A percentile compares a stretch with the other conserved stretches of the same genome.
These are phyloP conservation scores for Drosophila suboccidentalis DNA, from an alignment of 2,888 invertebrate species.

Conservation along the genomic window DNA sequence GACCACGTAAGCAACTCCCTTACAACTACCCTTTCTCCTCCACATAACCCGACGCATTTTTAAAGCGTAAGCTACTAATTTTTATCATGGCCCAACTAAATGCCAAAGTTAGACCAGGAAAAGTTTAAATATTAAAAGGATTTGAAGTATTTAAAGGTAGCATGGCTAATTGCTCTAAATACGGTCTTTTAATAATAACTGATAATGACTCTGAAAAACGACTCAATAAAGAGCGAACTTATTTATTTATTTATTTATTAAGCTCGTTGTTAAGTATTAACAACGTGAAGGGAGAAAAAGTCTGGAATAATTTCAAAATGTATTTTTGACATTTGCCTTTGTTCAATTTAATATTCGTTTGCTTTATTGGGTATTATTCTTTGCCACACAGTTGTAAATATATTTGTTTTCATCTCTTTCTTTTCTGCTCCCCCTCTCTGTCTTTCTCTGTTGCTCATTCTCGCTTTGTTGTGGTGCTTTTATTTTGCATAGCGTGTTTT, in stretches of 20 bases:
- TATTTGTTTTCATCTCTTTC: slow-evolving; percentile 19
- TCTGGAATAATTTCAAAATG: slow-evolving; percentile 22
- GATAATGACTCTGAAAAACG: background rate
- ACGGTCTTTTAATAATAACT: slow-evolving; percentile 21
- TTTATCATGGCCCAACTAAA: slow-evolving; percentile 4
- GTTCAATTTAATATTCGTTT: slow-evolving; percentile 49
- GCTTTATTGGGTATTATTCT: slow-evolving; percentile 36
- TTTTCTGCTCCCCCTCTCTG: background rate
- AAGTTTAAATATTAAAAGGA: slow-evolving; percentile 37
- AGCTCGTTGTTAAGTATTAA: slow-evolving; percentile 15
- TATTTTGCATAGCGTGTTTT: slow-evolving; percentile 56
- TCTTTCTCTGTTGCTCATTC: slow-evolving; percentile 4
- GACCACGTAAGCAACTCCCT: slow-evolving; percentile 46
- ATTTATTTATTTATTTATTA: slow-evolving; percentile 9
- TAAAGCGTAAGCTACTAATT: slow-evolving; percentile 32
- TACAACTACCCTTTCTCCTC: background rate
- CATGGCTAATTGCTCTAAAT: slow-evolving; percentile 41
- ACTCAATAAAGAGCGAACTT: background rate
- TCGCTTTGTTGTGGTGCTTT: slow-evolving; percentile 36
- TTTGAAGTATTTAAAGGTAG: slow-evolving; percentile 32
- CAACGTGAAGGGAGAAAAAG: slow-evolving; percentile 2
- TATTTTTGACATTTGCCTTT: slow-evolving; percentile 25
- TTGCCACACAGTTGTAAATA: slow-evolving; percentile 36
- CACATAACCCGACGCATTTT: slow-evolving; percentile 11
- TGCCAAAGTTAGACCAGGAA: slow-evolving; percentile 34